A percentile compares a stretch with the other conserved stretches of the same genome.
Conservation (phyloP, 2,888 invertebrate species). For the Thereva nobilitata region DNA sequence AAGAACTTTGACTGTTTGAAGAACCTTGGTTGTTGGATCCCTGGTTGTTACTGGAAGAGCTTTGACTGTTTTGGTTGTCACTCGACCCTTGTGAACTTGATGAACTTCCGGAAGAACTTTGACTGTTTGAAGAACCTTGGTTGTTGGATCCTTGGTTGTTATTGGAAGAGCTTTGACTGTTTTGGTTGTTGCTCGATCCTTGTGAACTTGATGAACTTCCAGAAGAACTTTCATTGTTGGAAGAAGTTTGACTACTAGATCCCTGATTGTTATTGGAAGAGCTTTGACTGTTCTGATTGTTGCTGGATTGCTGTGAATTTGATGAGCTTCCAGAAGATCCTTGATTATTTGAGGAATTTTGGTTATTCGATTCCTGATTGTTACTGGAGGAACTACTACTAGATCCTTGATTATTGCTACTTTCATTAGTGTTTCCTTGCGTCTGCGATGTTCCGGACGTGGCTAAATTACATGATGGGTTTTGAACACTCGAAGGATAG, state of each 20-base stretch:
- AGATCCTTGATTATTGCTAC: constrained; percentile 4
- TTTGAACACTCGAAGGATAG: constrained; percentile 50
- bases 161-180: constrained; percentile 37
- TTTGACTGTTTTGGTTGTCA: constrained; percentile 18
- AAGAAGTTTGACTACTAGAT: not conserved
- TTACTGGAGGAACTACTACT: constrained; percentile 39
- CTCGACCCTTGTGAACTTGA: constrained; percentile 23
- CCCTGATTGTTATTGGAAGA: constrained; percentile 36
- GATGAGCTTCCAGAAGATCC: not conserved
- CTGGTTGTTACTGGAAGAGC: constrained; percentile 36
- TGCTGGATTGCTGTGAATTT: not conserved
- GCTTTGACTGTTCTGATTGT: constrained; percentile 35
- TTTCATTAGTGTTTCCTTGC: constrained; percentile 14
- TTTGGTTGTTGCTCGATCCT: constrained; percentile 15
- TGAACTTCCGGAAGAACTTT: constrained; percentile 10
- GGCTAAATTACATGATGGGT: constrained; percentile 47
- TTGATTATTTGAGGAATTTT: constrained; percentile 36
- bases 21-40: constrained; percentile 28
- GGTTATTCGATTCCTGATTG: constrained; percentile 35
- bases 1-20: constrained; percentile 31
- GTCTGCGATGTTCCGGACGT: not conserved
- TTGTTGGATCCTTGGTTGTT: constrained; percentile 35
- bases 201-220: constrained; percentile 7
- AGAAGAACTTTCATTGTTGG: constrained; percentile 16
- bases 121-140: constrained; percentile 38